Percentiles rank a stretch among this genome's conserved stretches.
Conservation (phyloP, 2,113 vertebrate species). For the human region GRCh38 chr5:111823501-111824000, state of each 20-base stretch:
- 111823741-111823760: not conserved
- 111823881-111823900: not conserved
- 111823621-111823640: not conserved
- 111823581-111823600: not conserved
- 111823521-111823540: not conserved
- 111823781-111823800: not conserved
- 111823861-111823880: not conserved
- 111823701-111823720: constrained; percentile 11
- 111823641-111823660: not conserved
- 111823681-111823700: not conserved
- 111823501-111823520: not conserved
- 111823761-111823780: not conserved
- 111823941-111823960: not conserved
- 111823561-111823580: not conserved
- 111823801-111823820: not conserved
- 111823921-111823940: not conserved
- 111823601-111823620: not conserved
- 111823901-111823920: not conserved
- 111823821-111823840: not conserved
- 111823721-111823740: constrained; percentile 4
- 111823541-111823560: not conserved
- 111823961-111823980: not conserved
- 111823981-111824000: not conserved
- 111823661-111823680: not conserved
- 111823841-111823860: not conserved